Conservation (phyloP, 1,140 invertebrate genomes). For the Drosophila chauvacae region DNA sequence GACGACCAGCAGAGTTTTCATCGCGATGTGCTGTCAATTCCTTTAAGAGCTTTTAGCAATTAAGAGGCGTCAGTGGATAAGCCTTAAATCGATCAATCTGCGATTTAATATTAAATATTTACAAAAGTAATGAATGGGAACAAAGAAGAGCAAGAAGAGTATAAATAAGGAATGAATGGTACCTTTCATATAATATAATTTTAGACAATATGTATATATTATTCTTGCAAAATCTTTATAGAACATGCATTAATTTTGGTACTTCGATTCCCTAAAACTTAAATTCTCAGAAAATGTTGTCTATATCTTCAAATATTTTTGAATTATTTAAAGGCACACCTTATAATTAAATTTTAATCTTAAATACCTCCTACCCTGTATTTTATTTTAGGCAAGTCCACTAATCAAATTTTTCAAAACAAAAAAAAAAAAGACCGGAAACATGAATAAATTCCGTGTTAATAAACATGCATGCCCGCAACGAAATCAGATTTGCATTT, state of each 20-base stretch:
- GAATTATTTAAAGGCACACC: background rate
- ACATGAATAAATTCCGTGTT: slow-evolving; percentile 43
- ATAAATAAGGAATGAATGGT: background rate
- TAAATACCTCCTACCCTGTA: background rate
- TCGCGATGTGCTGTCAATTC: slow-evolving; percentile 16
- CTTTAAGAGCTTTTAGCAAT: slow-evolving; percentile 39
- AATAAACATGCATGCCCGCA: slow-evolving; percentile 44
- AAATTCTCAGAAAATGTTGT: background rate
- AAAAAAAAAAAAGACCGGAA: slow-evolving; percentile 8
- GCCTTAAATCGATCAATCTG: slow-evolving; percentile 26
- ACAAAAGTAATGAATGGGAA: background rate
- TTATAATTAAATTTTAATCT: slow-evolving; percentile 8
- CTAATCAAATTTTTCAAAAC: background rate
- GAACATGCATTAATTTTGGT: background rate
- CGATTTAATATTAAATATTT: slow-evolving; percentile 15
- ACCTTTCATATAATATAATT: background rate
- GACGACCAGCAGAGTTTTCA: slow-evolving; percentile 50
- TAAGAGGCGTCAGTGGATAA: slow-evolving; percentile 33
- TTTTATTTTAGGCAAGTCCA: slow-evolving; percentile 2
- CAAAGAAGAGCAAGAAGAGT: background rate
- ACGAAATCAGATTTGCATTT: slow-evolving; percentile 47
- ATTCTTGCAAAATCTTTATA: too few relatives aligned
- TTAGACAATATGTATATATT: too few relatives aligned
- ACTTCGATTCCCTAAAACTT: background rate
- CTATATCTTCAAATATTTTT: background rate